Percentiles rank a stretch among this genome's conserved stretches.
Conservation (phyloP, 2,113 vertebrate genomes). For the Gavia stellata region DNA sequence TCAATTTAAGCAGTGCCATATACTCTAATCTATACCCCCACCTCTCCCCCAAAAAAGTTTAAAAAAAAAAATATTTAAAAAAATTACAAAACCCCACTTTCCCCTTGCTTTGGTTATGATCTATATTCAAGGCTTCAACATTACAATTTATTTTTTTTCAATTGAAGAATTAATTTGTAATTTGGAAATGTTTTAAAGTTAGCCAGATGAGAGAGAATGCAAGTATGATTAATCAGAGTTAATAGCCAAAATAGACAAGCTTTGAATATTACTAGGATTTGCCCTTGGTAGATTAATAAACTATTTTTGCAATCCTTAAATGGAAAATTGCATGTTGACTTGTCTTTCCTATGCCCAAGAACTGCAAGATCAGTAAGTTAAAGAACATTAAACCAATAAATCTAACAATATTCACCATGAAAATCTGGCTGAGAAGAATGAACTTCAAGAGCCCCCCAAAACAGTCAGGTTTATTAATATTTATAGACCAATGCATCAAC, state of each 20-base stretch:
- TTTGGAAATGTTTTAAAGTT: conserved; percentile 45
- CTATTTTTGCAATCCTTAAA: not conserved
- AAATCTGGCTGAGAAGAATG: not conserved
- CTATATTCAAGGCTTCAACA: conserved; percentile 42
- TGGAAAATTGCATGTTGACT: not conserved
- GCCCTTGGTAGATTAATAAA: conserved; percentile 13
- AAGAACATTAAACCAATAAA: not conserved
- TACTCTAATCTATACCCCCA: conserved; percentile 16
- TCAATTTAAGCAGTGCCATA: conserved; percentile 54
- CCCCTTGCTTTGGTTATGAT: conserved; percentile 74
- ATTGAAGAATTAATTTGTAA: not conserved
- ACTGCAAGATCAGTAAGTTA: not conserved
- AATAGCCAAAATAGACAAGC: not conserved
- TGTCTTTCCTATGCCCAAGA: not conserved
- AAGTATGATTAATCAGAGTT: not conserved
- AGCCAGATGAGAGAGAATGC: not conserved
- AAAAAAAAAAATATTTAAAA: no score
- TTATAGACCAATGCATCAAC: not conserved
- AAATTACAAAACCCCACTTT: not conserved
- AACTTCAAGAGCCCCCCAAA: not conserved
- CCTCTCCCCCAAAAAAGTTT: not conserved
- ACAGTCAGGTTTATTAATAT: conserved; percentile 19
- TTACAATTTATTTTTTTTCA: not conserved
- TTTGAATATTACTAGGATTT: conserved; percentile 3
- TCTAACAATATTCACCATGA: not conserved